Evolutionary conservation across 2,113 vertebrate species (phyloP), one percentile per base, ranked within the genome.

Genomic region (Cynoglossus semilaevis): DNA sequence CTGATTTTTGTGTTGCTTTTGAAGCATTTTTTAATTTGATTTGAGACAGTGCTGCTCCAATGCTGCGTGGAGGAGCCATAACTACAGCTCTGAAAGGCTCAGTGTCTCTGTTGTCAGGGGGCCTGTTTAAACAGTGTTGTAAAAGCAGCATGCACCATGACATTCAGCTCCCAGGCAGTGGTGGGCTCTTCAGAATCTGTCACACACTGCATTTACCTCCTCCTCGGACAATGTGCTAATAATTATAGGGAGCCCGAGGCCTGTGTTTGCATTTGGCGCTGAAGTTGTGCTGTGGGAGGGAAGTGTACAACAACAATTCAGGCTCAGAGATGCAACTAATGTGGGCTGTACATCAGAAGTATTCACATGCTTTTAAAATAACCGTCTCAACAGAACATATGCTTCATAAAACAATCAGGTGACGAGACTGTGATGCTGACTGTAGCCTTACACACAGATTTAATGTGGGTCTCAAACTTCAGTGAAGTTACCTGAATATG

Each of bases 191-290:
- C 63, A 64, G 65, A 74, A 57, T 81, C 64, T 66, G 77, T 74
- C 66, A 29, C 74, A 72, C 56, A 3, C 17, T 74, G 66, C 19
- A 11, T 71, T 69, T 75, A 48, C 69, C 62, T 76, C 45, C 15
- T 37, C 58, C 58, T 52, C 9, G 41, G 65, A 79, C 77, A 82
- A 82, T 80, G 67, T 82, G 84, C 71, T 77, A 81, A 86, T 86
- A 78, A 88, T 86, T 87, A 88, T 34, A 72, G 68, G 46, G 60
- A 68, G 77, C 83, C 77, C 1, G 34, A 52, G 80, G 76, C 72
- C 66, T 52, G 78, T 65, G 70, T 80, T 79, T 79, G 73, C 62
- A 58, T 75, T 74, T 80, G 71, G 58, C 18, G 43, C 43, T 42
- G 53, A 48, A 19, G 58, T 66, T 58, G 63, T 72, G 57, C 59